A percentile compares a stretch with the other conserved stretches of the same genome.
These are phyloP conservation scores for Sebastes umbrosus DNA, from an alignment of 2,797 vertebrate genomes.

Conservation along the genomic window DNA sequence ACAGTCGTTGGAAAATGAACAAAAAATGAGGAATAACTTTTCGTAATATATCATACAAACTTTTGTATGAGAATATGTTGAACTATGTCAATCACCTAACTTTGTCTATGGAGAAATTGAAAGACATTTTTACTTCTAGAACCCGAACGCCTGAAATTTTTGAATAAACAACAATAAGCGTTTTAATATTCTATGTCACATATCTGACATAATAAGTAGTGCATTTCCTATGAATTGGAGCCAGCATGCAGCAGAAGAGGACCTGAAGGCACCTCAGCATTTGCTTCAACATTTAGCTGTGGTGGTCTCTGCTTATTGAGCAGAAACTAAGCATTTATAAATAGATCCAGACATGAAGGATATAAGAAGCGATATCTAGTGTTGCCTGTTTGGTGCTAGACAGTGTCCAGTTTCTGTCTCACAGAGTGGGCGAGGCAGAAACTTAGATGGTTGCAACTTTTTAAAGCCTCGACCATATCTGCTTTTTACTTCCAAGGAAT, in stretches of 20 bases:
- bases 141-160: not conserved
- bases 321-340: conserved; percentile 38
- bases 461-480: conserved; percentile 32
- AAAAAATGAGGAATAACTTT: too few species aligned
- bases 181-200: not conserved
- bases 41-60: too few species aligned
- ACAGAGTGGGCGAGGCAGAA: conserved; percentile 37
- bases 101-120: not conserved
- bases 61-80: too few species aligned
- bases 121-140: not conserved
- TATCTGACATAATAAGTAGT: not conserved
- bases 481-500: conserved; percentile 38
- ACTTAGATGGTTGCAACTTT: conserved; percentile 36
- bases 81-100: not conserved
- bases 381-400: conserved; percentile 44
- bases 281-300: not conserved
- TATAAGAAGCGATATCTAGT: conserved; percentile 45
- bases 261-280: not conserved
- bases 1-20: too few species aligned
- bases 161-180: too few species aligned
- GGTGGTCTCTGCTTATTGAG: not conserved
- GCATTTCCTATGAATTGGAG: not conserved
- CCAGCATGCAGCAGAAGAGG: not conserved
- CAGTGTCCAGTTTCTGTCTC: conserved; percentile 65
- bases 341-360: conserved; percentile 41